Evolutionary conservation across 2,888 invertebrate species (phyloP).

Genomic region (Alloplasta piceator): DNA sequence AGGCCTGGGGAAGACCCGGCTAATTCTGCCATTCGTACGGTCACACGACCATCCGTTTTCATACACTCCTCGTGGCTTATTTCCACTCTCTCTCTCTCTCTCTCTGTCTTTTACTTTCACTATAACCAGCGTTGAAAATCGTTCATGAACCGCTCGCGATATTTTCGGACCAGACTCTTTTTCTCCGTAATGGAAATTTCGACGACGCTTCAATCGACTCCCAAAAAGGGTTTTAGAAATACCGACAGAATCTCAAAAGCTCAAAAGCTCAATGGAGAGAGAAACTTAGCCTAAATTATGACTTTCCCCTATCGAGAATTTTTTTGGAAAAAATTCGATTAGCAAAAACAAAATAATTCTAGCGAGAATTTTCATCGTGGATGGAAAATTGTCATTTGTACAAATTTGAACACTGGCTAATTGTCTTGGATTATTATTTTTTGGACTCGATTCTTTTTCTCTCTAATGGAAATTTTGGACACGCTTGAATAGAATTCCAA

Average conservation of each 20-base stretch:
- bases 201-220: not conserved
- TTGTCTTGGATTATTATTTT: not conserved
- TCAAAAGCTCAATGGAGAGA: too few relatives aligned
- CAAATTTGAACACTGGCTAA: too few relatives aligned
- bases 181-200: not conserved
- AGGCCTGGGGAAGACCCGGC: conserved; percentile 78
- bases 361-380: too few relatives aligned
- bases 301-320: too few relatives aligned
- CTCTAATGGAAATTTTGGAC: not conserved
- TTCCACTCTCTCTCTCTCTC: conserved; percentile 6
- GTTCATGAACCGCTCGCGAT: conserved; percentile 36
- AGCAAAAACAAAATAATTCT: too few relatives aligned
- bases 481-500: not conserved
- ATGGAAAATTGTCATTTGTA: too few relatives aligned
- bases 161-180: conserved; percentile 50
- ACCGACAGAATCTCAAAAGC: too few relatives aligned
- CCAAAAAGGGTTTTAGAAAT: too few relatives aligned
- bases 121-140: conserved; percentile 38
- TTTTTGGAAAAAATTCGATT: too few relatives aligned
- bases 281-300: too few relatives aligned
- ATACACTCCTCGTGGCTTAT: conserved; percentile 47
- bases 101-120: not conserved
- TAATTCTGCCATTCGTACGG: conserved; percentile 76
- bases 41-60: conserved; percentile 50
- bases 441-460: conserved; percentile 35